These are phyloP conservation scores for Lampropteryx suffumata DNA, from an alignment of 2,888 invertebrate genomes.

Conservation along the genomic window DNA sequence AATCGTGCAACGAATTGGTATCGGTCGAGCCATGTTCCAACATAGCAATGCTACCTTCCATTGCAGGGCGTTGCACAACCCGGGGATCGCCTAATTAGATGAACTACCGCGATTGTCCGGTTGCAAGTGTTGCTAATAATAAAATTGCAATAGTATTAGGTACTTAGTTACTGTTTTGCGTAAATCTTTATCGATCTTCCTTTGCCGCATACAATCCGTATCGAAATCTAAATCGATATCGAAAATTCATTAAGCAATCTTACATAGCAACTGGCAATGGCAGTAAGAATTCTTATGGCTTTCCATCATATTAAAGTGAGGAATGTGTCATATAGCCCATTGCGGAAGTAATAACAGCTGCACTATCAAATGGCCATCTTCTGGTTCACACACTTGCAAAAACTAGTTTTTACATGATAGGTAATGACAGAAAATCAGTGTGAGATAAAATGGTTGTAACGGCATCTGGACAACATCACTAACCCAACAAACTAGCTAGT, in stretches of 20 bases:
- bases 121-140: slow-evolving; percentile 50
- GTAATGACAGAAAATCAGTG: too few relatives aligned
- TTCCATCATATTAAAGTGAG: slow-evolving; percentile 1
- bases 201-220: too few relatives aligned
- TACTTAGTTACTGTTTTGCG: slow-evolving; percentile 39
- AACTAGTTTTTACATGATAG: background rate
- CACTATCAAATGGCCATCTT: slow-evolving; percentile 18
- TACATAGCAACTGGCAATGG: background rate
- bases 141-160: slow-evolving; percentile 48
- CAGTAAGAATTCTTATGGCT: slow-evolving; percentile 7
- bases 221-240: too few relatives aligned
- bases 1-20: slow-evolving; percentile 39
- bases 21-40: slow-evolving; percentile 38
- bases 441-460: too few relatives aligned
- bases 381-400: slow-evolving; percentile 18
- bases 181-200: slow-evolving; percentile 10
- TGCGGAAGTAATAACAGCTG: slow-evolving; percentile 22
- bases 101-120: slow-evolving; percentile 56
- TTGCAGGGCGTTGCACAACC: slow-evolving; percentile 42
- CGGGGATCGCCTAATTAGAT: slow-evolving; percentile 62
- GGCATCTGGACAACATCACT: background rate
- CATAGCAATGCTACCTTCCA: slow-evolving; percentile 38
- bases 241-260: too few relatives aligned
- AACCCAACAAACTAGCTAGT: too few relatives aligned
- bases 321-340: slow-evolving; percentile 17